A percentile compares a stretch with the other conserved stretches of the same genome.
These are phyloP conservation scores for Plusia festucae DNA, from an alignment of 2,888 invertebrate genomes.

Conservation along the genomic window DNA sequence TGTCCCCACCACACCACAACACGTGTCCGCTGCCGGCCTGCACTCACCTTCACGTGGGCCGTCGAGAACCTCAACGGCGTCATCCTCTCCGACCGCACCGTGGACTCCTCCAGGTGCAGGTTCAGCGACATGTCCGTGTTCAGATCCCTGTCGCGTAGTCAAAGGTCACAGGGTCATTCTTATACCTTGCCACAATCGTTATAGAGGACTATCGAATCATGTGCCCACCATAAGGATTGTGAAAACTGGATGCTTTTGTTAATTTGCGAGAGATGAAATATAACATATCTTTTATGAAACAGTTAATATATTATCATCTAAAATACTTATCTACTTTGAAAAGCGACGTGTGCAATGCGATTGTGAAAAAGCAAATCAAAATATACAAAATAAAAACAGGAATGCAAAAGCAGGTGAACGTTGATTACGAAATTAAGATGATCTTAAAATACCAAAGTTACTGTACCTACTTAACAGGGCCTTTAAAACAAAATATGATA, in stretches of 20 bases:
- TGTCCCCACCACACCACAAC: no score
- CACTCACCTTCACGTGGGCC: slow-evolving; percentile 92
- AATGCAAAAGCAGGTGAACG: neutral
- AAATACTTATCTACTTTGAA: neutral
- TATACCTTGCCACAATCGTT: neutral
- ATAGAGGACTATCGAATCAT: neutral
- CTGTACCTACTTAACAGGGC: neutral
- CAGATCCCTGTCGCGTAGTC: slow-evolving; percentile 73
- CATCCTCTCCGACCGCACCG: slow-evolving; percentile 91
- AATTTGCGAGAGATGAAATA: neutral
- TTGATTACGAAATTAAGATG: neutral
- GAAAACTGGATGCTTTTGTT: neutral
- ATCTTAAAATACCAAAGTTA: neutral
- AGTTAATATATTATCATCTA: neutral
- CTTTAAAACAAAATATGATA: neutral
- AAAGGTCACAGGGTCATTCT: neutral
- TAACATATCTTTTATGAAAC: neutral
- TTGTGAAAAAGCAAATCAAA: neutral
- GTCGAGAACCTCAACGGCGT: slow-evolving; percentile 95
- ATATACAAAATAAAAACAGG: neutral
- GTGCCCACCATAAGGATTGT: neutral
- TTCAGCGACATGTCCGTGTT: slow-evolving; percentile 89
- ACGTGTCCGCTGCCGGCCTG: no score
- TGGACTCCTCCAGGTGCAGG: slow-evolving; percentile 89
- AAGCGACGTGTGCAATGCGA: slow-evolving; percentile 6